These are phyloP conservation scores for Lynx canadensis DNA, from an alignment of 2,113 vertebrate species.

Conservation along the genomic window DNA sequence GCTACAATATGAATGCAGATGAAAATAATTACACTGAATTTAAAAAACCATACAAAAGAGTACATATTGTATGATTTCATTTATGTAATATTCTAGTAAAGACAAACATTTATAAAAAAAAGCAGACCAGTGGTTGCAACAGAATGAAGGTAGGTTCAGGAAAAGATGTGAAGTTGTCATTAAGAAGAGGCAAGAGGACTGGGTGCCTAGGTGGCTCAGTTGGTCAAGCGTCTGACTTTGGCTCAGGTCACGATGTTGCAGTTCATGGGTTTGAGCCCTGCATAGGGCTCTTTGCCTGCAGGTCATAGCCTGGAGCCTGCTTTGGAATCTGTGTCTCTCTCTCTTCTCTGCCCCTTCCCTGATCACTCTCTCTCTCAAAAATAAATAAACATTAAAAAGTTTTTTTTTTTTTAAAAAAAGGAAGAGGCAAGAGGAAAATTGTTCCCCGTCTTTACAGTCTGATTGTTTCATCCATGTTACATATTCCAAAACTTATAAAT, in stretches of 20 bases:
- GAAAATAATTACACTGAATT: neutral
- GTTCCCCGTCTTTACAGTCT: neutral
- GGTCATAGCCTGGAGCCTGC: no score
- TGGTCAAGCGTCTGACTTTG: no score
- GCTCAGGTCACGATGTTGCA: no score
- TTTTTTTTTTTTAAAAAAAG: no score
- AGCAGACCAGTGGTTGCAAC: neutral
- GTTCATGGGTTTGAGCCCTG: no score
- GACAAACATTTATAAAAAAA: neutral
- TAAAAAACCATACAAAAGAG: neutral
- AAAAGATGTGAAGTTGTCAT: neutral
- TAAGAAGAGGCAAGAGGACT: neutral
- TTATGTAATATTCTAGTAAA: neutral
- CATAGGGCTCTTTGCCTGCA: no score
- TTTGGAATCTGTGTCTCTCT: no score
- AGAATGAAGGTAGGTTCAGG: neutral
- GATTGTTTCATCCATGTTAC: neutral
- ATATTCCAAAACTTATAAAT: neutral
- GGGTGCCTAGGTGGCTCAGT: no score
- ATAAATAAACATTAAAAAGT: no score
- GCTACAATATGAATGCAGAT: neutral
- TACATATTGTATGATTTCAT: neutral
- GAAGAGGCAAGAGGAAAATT: neutral
- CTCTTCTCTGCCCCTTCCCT: no score
- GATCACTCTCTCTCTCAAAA: no score